Conservation (phyloP, 2,113 vertebrate species). For the Odocoileus hemionus region DNA sequence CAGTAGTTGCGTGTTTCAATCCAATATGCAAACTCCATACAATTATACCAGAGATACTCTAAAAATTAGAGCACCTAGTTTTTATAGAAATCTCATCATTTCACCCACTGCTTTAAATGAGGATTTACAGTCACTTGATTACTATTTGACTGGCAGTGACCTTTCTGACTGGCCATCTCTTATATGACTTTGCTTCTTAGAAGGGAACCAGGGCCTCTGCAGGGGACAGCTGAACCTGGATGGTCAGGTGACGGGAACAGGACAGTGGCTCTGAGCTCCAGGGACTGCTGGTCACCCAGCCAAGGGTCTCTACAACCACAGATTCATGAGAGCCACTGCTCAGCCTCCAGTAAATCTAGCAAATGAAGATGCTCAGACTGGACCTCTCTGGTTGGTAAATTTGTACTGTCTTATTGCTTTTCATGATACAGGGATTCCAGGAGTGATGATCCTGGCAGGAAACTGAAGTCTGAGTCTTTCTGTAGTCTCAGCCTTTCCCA, state of each 20-base stretch:
- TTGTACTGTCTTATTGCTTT: background rate
- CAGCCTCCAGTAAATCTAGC: background rate
- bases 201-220: background rate
- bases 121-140: background rate
- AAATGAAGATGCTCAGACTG: background rate
- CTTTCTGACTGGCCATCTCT: background rate
- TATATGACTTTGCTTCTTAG: background rate
- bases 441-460: background rate
- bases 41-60: background rate
- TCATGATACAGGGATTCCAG: background rate
- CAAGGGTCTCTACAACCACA: background rate
- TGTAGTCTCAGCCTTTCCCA: background rate
- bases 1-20: background rate
- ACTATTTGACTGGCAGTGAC: background rate
- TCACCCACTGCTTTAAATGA: background rate
- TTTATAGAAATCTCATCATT: background rate
- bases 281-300: background rate
- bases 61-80: background rate
- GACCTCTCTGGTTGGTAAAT: background rate
- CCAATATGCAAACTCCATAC: background rate
- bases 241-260: background rate
- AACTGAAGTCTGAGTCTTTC: background rate
- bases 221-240: no score
- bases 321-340: background rate
- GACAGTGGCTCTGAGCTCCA: no score